Evolutionary conservation across 1,140 invertebrate species (phyloP), one percentile per base, ranked within the genome.

Genomic region (Nixonia krombeini): DNA sequence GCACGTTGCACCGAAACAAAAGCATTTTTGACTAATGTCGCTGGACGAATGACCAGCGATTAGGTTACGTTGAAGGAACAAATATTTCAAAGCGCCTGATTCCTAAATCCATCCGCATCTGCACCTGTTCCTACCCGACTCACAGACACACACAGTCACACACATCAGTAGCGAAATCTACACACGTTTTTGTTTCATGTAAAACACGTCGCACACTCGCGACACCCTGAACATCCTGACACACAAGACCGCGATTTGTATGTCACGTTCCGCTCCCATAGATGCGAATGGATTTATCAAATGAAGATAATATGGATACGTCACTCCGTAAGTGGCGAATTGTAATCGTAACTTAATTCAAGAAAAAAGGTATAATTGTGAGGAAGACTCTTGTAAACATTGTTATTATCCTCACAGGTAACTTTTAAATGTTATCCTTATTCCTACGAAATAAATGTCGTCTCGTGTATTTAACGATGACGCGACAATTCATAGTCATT

Each of bases 51-150:
- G 49, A 33, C 33, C 5, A 18, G 13, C 33, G 26, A 15, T 52
- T 52, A 37, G 17, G 21, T 53, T 53, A 33, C n/a, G 23, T 13
- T 1, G 5, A 9, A 41, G 21, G 25, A 40, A 5, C 8, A 28
- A 50, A 40, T 29, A n/a, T 40, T 31, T 37, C 23, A 29, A 9
- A 29, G 47, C 17, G 18, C 18, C 25, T 47, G 41, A 28, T 57
- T 47, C 23, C 46, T 50, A 42, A 50, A 58, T 58, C 46, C 56
- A 58, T 58, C 38, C 46, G 55, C 55, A 58, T 58, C 55, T 58
- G 33, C 8, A 15, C 28, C 17, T 23, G 28, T n/a, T 8, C 2
- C 28, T 9, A n/a, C n/a, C n/a, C n/a, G n/a, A n/a, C n/a, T n/a
- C n/a, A n/a, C n/a, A n/a, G n/a, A n/a, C n/a, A n/a, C n/a, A n/a